Evolutionary conservation across 2,888 invertebrate genomes (phyloP).

Genomic region (Gymnosoma rotundatum): DNA sequence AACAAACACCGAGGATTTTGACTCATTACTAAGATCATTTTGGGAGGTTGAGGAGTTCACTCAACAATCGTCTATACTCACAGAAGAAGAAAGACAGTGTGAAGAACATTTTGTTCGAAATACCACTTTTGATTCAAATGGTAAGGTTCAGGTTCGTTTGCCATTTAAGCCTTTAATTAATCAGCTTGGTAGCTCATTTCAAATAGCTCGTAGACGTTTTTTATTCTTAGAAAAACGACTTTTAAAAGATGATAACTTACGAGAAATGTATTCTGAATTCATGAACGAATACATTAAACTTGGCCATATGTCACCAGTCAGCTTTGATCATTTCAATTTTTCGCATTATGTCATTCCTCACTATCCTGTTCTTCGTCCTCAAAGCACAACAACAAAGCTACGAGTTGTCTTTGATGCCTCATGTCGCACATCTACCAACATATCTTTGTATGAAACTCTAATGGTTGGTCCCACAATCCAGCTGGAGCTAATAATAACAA

Average conservation of each 20-base stretch:
- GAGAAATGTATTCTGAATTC: slow-evolving; percentile 39
- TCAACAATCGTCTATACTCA: too few relatives aligned
- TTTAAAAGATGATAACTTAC: slow-evolving; percentile 29
- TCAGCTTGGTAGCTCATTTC: not conserved
- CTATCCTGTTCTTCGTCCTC: slow-evolving; percentile 3
- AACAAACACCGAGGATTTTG: too few relatives aligned
- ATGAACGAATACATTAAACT: slow-evolving; percentile 43
- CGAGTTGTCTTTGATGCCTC: too few relatives aligned
- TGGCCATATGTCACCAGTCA: slow-evolving; percentile 4
- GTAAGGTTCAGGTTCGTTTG: not conserved
- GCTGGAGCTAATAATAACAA: too few relatives aligned
- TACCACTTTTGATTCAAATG: slow-evolving; percentile 24
- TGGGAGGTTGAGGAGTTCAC: too few relatives aligned
- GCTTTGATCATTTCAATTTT: not conserved
- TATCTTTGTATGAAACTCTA: too few relatives aligned
- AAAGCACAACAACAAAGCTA: slow-evolving; percentile 2
- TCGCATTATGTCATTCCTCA: slow-evolving; percentile 6
- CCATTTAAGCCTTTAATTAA: not conserved
- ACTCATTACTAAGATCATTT: too few relatives aligned
- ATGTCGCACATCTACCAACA: too few relatives aligned
- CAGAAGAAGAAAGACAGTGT: too few relatives aligned
- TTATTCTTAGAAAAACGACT: slow-evolving; percentile 44
- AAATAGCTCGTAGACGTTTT: slow-evolving; percentile 46
- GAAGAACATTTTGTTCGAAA: not conserved
- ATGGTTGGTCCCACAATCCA: too few relatives aligned